Evolutionary conservation across 2,113 vertebrate genomes (phyloP).

Genomic region (Vidua chalybeata): DNA sequence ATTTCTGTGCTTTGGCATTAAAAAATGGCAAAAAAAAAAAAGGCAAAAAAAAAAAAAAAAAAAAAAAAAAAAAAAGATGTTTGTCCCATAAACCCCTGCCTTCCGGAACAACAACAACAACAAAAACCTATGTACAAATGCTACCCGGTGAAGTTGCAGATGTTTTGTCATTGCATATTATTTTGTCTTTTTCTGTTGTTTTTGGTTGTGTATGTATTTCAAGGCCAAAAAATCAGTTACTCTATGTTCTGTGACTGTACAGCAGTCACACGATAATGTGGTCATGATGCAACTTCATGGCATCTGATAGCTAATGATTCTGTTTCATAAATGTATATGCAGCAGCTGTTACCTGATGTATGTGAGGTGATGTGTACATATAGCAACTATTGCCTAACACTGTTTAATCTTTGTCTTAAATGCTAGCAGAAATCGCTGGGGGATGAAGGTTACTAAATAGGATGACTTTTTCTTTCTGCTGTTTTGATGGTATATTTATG

Average conservation of each 20-base stretch:
- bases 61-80: not conserved
- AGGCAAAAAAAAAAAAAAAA: not conserved
- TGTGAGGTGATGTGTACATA: not conserved
- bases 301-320: not conserved
- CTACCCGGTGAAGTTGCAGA: not conserved
- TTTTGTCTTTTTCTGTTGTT: not conserved
- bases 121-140: not conserved
- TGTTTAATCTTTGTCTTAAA: not conserved
- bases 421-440: not conserved
- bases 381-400: not conserved
- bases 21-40: not conserved
- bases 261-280: not conserved
- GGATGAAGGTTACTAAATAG: not conserved
- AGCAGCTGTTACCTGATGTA: not conserved
- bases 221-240: not conserved
- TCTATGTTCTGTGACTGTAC: not conserved
- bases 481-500: not conserved
- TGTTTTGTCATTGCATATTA: not conserved
- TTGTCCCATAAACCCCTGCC: not conserved
- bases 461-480: not conserved
- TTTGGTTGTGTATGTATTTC: not conserved
- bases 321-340: not conserved
- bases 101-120: not conserved
- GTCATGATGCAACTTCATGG: not conserved
- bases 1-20: not conserved